phyloP scores from a whole-genome alignment of 2,888 invertebrate genomes.

The Petrolisthes manimaculis region DNA sequence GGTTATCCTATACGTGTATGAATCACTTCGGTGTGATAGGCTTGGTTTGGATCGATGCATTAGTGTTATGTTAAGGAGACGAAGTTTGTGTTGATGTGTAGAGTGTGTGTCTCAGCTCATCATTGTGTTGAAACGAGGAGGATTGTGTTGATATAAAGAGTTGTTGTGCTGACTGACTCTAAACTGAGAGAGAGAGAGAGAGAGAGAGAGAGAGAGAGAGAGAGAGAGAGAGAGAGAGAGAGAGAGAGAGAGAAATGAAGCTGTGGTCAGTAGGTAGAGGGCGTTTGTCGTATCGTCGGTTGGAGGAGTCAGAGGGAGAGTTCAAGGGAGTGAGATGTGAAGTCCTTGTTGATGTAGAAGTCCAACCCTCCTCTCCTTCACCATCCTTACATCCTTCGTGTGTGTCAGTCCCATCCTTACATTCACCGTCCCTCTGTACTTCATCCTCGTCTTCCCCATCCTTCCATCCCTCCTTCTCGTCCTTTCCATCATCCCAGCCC shows the following conservation, averaged over 20 bases:
- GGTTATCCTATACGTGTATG: too few relatives aligned
- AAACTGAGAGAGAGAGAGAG: background rate
- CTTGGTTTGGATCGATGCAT: too few relatives aligned
- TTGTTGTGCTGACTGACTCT: background rate
- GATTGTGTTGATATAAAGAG: background rate
- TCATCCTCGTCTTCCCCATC: background rate
- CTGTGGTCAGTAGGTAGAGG: background rate
- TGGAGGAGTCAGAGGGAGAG: background rate
- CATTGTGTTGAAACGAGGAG: background rate
- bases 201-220: background rate
- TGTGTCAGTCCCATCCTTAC: background rate
- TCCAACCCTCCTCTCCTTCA: background rate
- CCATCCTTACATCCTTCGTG: background rate
- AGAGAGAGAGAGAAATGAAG: conserved; percentile 11
- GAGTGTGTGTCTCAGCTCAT: background rate
- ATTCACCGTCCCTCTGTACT: background rate
- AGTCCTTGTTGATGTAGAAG: background rate
- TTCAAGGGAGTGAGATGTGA: background rate
- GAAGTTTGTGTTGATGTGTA: too few relatives aligned
- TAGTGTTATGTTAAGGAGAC: too few relatives aligned
- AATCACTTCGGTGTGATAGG: too few relatives aligned
- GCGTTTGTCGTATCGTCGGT: background rate
- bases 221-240: background rate
- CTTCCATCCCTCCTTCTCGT: background rate
- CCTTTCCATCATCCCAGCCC: background rate